phyloP scores from a whole-genome alignment of 2,797 vertebrate species.

The Heliangelus exortis region DNA sequence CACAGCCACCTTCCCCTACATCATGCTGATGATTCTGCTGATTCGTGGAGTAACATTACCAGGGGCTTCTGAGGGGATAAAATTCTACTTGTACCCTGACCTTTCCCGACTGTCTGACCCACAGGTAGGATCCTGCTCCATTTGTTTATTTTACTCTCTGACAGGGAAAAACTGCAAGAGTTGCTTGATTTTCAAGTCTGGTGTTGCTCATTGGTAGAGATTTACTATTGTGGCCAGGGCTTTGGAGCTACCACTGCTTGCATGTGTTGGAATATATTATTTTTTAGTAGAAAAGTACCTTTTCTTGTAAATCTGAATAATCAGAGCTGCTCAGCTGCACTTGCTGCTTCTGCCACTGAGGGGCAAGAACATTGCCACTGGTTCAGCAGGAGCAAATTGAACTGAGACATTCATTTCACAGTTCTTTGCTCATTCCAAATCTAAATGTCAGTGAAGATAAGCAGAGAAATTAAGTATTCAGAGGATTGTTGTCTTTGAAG shows the following conservation, averaged over 20 bases:
- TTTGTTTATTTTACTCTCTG: neutral
- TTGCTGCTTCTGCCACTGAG: neutral
- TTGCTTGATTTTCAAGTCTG: neutral
- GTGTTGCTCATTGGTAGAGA: neutral
- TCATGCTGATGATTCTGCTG: slow-evolving; percentile 89
- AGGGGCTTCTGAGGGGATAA: slow-evolving; percentile 92
- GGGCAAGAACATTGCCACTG: neutral
- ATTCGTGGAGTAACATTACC: slow-evolving; percentile 94
- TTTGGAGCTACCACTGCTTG: neutral
- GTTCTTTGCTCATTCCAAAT: neutral
- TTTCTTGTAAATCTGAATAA: neutral
- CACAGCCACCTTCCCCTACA: slow-evolving; percentile 88
- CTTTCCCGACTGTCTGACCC: slow-evolving; percentile 93
- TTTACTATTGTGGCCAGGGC: too few relatives aligned
- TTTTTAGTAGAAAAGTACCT: neutral
- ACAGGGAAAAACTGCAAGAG: neutral
- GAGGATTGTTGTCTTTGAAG: neutral
- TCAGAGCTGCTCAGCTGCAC: neutral
- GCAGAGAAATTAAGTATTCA: neutral
- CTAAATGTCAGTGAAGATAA: neutral
- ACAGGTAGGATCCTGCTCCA: slow-evolving; percentile 84
- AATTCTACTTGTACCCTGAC: slow-evolving; percentile 98
- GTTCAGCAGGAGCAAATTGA: accelerated
- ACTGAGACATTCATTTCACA: neutral
- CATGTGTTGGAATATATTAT: neutral